Evolutionary conservation across 2,888 invertebrate genomes (phyloP), one percentile per base, ranked within the genome.

Genomic region (Sabatieria punctata): DNA sequence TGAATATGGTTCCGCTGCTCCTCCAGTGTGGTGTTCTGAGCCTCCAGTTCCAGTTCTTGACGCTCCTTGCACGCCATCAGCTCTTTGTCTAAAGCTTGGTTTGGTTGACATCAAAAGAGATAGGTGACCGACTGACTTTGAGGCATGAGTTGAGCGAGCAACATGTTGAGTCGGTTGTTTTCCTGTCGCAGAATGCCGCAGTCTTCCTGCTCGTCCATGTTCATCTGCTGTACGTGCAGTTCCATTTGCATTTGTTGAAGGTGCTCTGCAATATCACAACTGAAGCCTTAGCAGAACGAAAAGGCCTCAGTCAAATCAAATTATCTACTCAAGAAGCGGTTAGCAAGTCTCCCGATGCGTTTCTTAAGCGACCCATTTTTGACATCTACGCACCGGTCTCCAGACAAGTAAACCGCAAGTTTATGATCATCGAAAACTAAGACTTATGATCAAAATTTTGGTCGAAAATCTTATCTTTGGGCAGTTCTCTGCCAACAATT

Each of bases 1-100:
- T 85, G 85, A 63, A 88, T 86, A 67, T 88, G 86, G 24, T 82
- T 85, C 51, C 86, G 74, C 65, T 88, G 88, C 63, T 89, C 88
- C 64, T 85, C 83, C 50, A 88, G 69, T 15, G 86, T 86, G 18
- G 82, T 82, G 57, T 83, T 74, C 65, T 86, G 85, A 1, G 86
- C 85, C 18, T 82, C 78, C 61, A 88, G 74, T 70, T 91, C 88
- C 51, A 86, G 82, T 69, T 86, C 85, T 64, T 88, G 84, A 35
- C 85, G 73, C 65, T 89, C 88, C 66, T 85, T 85, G n/a, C 80
- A 78, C 47, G 82, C 82, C 45, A 79, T 77, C 58, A 86, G 72
- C 71, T 86, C 85, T 68, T 85, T 85, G 65, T 85, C 88, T 86
- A 57, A 35, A 55, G 8, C 30, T 11, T 30, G 8, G 15, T 11